Evolutionary conservation across 2,113 vertebrate genomes (phyloP).

Genomic region (Pseudorhombus dupliciocellatus): DNA sequence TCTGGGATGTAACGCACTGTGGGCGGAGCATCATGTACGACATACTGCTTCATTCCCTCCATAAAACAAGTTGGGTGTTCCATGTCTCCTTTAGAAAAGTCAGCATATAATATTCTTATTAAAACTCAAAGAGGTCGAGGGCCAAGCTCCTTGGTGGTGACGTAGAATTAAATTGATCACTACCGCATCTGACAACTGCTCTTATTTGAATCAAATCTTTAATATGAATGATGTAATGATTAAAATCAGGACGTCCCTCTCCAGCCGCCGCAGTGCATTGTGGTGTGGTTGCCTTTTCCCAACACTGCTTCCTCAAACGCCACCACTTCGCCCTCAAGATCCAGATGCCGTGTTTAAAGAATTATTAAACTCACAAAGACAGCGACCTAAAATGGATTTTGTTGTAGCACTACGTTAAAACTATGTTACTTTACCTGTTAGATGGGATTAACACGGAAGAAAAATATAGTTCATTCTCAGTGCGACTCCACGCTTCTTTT

Average conservation of each 20-base stretch:
- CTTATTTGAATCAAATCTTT: background rate
- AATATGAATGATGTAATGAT: background rate
- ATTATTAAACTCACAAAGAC: background rate
- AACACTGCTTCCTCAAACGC: too few species aligned
- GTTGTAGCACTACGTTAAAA: accelerated
- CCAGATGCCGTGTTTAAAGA: too few species aligned
- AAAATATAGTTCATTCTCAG: background rate
- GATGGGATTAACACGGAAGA: background rate
- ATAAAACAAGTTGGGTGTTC: conserved; percentile 58
- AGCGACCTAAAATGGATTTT: background rate
- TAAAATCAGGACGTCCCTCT: background rate
- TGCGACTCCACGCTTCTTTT: background rate
- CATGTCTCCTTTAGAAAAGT: conserved; percentile 69
- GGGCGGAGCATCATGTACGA: conserved; percentile 76
- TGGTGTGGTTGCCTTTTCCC: background rate
- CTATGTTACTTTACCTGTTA: conserved; percentile 40
- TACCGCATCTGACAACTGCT: background rate
- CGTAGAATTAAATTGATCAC: background rate
- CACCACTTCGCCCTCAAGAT: too few species aligned
- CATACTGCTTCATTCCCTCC: conserved; percentile 70
- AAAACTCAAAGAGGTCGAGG: conserved; percentile 13
- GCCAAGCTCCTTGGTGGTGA: background rate
- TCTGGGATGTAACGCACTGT: conserved; percentile 88
- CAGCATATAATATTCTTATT: conserved; percentile 65
- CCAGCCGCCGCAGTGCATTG: background rate